Evolutionary conservation across 2,797 vertebrate genomes (phyloP), one percentile per base, ranked within the genome.

Genomic region (Kryptolebias ocellatus): DNA sequence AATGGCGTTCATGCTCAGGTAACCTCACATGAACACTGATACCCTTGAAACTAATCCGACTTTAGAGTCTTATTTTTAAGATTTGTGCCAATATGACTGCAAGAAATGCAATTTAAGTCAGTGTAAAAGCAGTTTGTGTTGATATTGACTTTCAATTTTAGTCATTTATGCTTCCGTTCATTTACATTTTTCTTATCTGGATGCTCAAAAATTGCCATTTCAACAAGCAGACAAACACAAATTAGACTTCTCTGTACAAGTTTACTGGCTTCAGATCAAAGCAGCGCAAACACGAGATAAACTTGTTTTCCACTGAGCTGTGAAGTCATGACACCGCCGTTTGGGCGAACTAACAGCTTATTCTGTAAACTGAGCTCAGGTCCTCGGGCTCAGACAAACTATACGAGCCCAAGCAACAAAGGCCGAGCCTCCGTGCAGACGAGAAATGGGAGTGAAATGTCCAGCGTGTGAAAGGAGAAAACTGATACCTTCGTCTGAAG

Each of bases 1-100:
- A 83, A 90, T 87, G 83, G 78, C 82, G 70, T 61, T 47, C 2
- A n/a, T 76, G 84, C 89, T 91, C 92, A 89, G 88, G 91, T 93
- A 90, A 88, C 87, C 74, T 76, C 64, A 63, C 67, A 54, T 53
- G 31, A 77, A 90, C 80, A 89, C 60, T 0, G 88, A 92, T 91
- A 92, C 66, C 68, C 78, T 88, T 92, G 89, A 89, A 89, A 88
- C 49, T 39, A 60, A 83, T 79, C 77, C 73, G 76, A 64, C 76
- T 70, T 34, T 62, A 34, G 58, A 77, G 57, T 54, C 67, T 76
- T 82, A 81, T 87, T 87, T 68, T 71, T 61, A 67, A 70, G 58
- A 75, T 79, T 62, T 76, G 67, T 47, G 58, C 57, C 8, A 16
- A 66, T 28, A 70, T 14, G 1, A 51, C 46, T 57, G 44, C 60